These are phyloP conservation scores for Pyrgilauda ruficollis DNA, from an alignment of 2,113 vertebrate species.

Conservation along the genomic window DNA sequence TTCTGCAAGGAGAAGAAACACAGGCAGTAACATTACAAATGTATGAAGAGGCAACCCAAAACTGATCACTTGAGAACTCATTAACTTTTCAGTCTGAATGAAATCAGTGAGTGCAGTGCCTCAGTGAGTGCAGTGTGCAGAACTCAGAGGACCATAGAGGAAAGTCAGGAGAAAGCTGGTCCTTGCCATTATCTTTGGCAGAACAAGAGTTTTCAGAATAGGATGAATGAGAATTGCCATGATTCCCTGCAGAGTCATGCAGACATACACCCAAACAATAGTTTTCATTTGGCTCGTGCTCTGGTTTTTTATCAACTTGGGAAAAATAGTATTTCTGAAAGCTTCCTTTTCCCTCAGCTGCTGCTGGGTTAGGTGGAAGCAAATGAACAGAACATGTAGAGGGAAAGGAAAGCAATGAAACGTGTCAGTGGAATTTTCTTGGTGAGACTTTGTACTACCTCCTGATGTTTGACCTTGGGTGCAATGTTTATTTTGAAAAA, in stretches of 20 bases:
- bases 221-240: not conserved
- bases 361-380: not conserved
- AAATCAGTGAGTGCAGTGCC: not conserved
- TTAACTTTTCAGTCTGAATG: not conserved
- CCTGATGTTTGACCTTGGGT: not conserved
- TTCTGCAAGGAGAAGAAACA: not conserved
- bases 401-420: constrained; percentile 9
- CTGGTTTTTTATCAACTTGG: constrained; percentile 4
- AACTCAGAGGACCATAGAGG: not conserved
- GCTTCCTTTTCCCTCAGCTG: not conserved
- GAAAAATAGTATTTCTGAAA: not conserved
- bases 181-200: not conserved
- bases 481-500: not conserved
- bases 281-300: not conserved
- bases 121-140: not conserved
- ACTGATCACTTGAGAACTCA: not conserved
- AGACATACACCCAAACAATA: constrained; percentile 24
- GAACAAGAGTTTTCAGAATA: not conserved
- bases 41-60: not conserved
- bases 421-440: not conserved
- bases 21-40: not conserved
- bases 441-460: not conserved
- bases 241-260: not conserved
- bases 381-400: not conserved
- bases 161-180: not conserved